phyloP scores from a whole-genome alignment of 2,888 invertebrate species.

The Podabrus alpinus region DNA sequence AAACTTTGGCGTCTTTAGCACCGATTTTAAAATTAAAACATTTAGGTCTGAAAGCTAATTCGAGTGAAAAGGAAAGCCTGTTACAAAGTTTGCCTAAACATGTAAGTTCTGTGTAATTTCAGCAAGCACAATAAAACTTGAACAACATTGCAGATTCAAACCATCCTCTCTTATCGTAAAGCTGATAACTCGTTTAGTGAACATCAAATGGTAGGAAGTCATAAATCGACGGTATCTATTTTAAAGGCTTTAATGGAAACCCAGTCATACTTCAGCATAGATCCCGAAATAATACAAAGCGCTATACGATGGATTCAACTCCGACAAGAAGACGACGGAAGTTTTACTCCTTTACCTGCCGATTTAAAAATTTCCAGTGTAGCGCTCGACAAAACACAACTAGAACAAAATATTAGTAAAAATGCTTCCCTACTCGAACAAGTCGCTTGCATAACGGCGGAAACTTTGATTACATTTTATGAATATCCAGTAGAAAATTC shows the following conservation, averaged over 20 bases:
- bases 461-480: constrained; percentile 64
- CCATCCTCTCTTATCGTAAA: constrained; percentile 65
- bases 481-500: constrained; percentile 61
- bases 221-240: constrained; percentile 63
- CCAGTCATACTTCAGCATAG: constrained; percentile 65
- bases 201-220: constrained; percentile 66
- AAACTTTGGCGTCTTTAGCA: constrained; percentile 63
- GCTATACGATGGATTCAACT: constrained; percentile 67
- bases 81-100: constrained; percentile 62
- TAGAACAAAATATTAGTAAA: constrained; percentile 4
- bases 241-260: constrained; percentile 65
- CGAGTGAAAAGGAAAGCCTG: constrained; percentile 58
- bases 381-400: constrained; percentile 1
- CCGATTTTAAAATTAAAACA: constrained; percentile 63
- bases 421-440: constrained; percentile 53
- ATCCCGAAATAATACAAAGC: constrained; percentile 63
- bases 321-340: constrained; percentile 64
- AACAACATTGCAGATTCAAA: constrained; percentile 61
- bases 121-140: not conserved
- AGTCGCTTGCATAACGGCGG: constrained; percentile 65
- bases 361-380: constrained; percentile 56
- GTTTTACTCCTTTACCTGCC: constrained; percentile 63
- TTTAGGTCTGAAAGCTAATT: constrained; percentile 54
- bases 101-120: constrained; percentile 47
- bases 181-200: constrained; percentile 71